phyloP scores from a whole-genome alignment of 1,140 invertebrate genomes.

The Euura saliciscinereae region DNA sequence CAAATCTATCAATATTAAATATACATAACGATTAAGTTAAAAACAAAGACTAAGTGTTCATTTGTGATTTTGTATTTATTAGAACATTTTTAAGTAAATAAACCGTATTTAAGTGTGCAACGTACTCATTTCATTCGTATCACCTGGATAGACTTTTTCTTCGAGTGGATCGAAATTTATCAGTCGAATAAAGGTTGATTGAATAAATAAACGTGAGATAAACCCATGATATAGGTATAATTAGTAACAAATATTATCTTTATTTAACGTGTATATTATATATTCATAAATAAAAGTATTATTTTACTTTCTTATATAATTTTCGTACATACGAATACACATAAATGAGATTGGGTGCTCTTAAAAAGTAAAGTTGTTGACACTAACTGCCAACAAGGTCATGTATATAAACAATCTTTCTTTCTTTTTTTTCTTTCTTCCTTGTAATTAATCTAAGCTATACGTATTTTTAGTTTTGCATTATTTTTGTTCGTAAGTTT shows the following conservation, averaged over 20 bases:
- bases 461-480: conserved; percentile 41
- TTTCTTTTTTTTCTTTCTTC: too few species aligned
- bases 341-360: conserved; percentile 51
- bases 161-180: background rate
- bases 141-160: background rate
- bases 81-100: conserved; percentile 59
- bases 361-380: conserved; percentile 52
- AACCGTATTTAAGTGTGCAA: conserved; percentile 60
- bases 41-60: conserved; percentile 59
- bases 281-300: conserved; percentile 55
- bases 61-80: conserved; percentile 64
- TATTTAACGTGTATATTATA: conserved; percentile 53
- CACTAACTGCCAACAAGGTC: conserved; percentile 53
- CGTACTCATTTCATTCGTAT: background rate
- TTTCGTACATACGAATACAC: conserved; percentile 31
- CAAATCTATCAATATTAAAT: conserved; percentile 39
- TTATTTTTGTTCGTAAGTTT: conserved; percentile 45
- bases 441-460: conserved; percentile 31
- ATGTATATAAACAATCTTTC: conserved; percentile 47
- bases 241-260: conserved; percentile 58
- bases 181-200: background rate
- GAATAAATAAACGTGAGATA: background rate
- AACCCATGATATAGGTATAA: conserved; percentile 15
- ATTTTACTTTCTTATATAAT: conserved; percentile 23
- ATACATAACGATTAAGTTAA: conserved; percentile 50